Evolutionary conservation across 2,113 vertebrate species (phyloP), one percentile per base, ranked within the genome.

Genomic region (Ammodytes marinus): DNA sequence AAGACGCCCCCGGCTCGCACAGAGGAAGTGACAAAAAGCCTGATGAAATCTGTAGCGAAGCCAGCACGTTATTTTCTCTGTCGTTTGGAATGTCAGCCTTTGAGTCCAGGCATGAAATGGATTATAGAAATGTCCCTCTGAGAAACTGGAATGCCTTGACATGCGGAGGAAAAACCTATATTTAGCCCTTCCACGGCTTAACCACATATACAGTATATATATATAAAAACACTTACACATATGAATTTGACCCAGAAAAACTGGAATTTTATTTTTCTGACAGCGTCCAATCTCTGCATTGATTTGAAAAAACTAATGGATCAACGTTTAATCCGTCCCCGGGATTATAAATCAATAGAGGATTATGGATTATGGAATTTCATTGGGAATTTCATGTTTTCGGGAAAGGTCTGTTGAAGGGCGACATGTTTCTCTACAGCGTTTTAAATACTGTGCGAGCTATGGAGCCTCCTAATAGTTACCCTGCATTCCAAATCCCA

Each of bases 191-290:
- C 27, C 27, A 27, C 13, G 8, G 80, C 67, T 83, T 87, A 82
- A 43, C 43, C 65, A 76, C 82, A 58, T 27, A 27, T 27, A 27
- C 1, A 27, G 27, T 27, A 27, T n/a, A 27, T 27, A 27, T 27
- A 27, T 27, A 27, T 27, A 27, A 27, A 27, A 27, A 27, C 27
- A 27, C 27, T 27, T 27, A 27, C 27, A 27, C 27, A 27, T 83
- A 81, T 71, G 67, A 88, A 52, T 84, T 57, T 92, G 92, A 92
- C 89, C 90, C 68, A 91, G 90, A 92, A 89, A 92, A 89, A 92
- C 58, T n/a, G 17, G 40, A 42, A 5, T 19, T 57, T 12, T 5
- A 13, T 27, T 27, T 73, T 91, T 89, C 72, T 50, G 27, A 11
- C 63, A n/a, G 10, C n/a, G 47, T 79, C 72, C 70, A 84, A 72